Evolutionary conservation across 2,797 vertebrate species (phyloP).

Genomic region (Hephaestus fuliginosus): DNA sequence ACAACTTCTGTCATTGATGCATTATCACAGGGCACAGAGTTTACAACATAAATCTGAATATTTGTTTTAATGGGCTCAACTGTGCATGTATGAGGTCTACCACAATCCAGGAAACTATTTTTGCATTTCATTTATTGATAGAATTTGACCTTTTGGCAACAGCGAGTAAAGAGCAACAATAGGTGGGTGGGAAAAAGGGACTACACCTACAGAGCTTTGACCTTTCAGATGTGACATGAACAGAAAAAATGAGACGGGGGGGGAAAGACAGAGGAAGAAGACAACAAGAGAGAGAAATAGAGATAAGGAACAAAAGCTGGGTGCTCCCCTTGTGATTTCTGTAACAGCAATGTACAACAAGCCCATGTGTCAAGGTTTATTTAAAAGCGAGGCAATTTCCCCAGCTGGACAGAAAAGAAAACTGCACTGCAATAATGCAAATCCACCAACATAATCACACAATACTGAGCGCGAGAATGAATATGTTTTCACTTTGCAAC

Average conservation of each 20-base stretch:
- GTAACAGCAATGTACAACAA: neutral
- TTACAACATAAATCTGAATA: constrained; percentile 7
- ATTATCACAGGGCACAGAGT: constrained; percentile 4
- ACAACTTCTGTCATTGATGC: neutral
- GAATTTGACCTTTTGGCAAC: constrained; percentile 44
- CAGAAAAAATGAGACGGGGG: constrained; percentile 1
- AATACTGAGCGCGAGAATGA: constrained; percentile 2
- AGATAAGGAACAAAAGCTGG: neutral
- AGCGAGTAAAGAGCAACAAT: constrained; percentile 32
- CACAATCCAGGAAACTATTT: neutral
- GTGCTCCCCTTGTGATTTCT: neutral
- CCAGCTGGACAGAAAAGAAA: neutral
- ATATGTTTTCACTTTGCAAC: constrained; percentile 11
- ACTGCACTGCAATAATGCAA: neutral
- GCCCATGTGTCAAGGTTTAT: neutral
- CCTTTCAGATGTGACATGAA: constrained; percentile 52
- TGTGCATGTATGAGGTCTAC: neutral
- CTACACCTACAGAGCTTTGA: constrained; percentile 31
- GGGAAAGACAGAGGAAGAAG: constrained; percentile 12
- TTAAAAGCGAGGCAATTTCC: neutral
- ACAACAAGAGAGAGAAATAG: neutral
- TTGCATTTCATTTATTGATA: constrained; percentile 7
- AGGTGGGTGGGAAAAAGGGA: neutral
- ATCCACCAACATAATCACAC: neutral
- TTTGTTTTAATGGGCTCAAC: neutral